Evolutionary conservation across 2,888 invertebrate genomes (phyloP).

Genomic region (Heliconius ismenius): DNA sequence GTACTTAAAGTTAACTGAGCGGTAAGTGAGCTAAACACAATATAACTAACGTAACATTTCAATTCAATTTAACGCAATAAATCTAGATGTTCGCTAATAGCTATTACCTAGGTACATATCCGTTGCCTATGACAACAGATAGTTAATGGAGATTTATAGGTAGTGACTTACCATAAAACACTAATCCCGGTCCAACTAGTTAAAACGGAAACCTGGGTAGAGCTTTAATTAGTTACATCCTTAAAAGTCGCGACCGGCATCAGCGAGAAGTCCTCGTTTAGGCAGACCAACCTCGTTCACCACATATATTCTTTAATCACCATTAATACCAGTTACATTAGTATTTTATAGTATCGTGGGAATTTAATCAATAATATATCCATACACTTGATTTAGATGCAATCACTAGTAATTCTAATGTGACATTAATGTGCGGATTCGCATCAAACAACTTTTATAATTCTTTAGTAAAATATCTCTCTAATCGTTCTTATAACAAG

Average conservation of each 20-base stretch:
- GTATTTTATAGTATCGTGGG: conserved; percentile 31
- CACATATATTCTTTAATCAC: conserved; percentile 30
- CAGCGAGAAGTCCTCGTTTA: conserved; percentile 48
- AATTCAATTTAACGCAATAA: conserved; percentile 26
- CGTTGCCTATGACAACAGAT: conserved; percentile 35
- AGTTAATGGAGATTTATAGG: conserved; percentile 41
- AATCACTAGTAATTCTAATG: conserved; percentile 12
- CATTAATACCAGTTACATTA: conserved; percentile 24
- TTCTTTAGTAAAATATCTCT: conserved; percentile 6
- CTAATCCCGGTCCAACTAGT: conserved; percentile 59
- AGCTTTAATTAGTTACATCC: conserved; percentile 75
- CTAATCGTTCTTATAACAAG: conserved; percentile 1
- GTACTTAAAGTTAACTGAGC: not conserved
- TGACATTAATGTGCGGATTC: conserved; percentile 10
- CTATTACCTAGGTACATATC: conserved; percentile 1
- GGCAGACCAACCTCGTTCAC: conserved; percentile 45
- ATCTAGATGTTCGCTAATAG: conserved; percentile 25
- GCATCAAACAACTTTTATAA: conserved; percentile 4
- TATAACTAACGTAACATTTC: conserved; percentile 3
- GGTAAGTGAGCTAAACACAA: not conserved
- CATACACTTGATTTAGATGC: conserved; percentile 12
- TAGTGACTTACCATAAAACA: conserved; percentile 41
- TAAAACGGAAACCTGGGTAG: conserved; percentile 74
- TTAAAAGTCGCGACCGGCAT: conserved; percentile 58
- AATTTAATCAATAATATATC: conserved; percentile 12